A percentile compares a stretch with the other conserved stretches of the same genome.
These are phyloP conservation scores for Hedya salicella DNA, from an alignment of 2,888 invertebrate species.

Conservation along the genomic window DNA sequence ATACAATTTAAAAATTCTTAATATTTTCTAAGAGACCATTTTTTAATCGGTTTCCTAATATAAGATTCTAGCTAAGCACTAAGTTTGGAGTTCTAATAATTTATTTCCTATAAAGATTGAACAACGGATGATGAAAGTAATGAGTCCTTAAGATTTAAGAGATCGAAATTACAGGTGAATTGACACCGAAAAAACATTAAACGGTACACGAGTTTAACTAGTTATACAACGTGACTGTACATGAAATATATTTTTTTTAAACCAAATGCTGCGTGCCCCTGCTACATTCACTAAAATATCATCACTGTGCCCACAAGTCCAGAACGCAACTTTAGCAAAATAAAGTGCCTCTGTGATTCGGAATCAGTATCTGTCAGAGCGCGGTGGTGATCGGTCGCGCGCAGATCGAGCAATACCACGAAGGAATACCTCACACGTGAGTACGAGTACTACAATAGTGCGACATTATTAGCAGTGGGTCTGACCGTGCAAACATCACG, in stretches of 20 bases:
- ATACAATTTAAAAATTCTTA: no score
- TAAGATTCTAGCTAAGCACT: no score
- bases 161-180: no score
- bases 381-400: constrained; percentile 54
- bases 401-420: constrained; percentile 18
- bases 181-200: no score
- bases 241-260: background rate
- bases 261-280: constrained; percentile 52
- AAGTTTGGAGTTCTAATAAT: no score
- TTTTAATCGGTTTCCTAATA: no score
- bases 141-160: no score
- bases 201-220: no score
- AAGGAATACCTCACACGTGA: constrained; percentile 38
- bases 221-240: no score
- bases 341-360: constrained; percentile 46
- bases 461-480: background rate
- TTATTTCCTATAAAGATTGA: no score
- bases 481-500: background rate
- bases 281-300: constrained; percentile 55
- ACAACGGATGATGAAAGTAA: no score
- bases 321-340: constrained; percentile 60
- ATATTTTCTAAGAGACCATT: no score
- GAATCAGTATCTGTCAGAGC: constrained; percentile 56
- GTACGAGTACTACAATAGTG: constrained; percentile 19
- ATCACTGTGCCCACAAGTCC: constrained; percentile 51